These are phyloP conservation scores for Drosophila insularis DNA, from an alignment of 1,140 invertebrate genomes.

Conservation along the genomic window DNA sequence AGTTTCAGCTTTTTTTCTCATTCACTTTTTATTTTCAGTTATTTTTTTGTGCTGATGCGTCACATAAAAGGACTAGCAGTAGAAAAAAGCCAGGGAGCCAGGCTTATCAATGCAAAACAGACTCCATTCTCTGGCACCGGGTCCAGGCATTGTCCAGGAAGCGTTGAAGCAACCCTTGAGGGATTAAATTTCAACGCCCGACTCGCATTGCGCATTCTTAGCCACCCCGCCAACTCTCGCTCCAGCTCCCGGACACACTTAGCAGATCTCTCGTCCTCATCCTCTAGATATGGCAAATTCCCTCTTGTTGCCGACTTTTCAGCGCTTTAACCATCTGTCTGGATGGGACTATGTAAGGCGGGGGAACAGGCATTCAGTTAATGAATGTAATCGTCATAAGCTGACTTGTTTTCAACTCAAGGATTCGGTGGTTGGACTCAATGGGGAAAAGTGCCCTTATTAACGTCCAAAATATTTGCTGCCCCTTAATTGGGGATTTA, in stretches of 20 bases:
- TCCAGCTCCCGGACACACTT: slow-evolving; percentile 6
- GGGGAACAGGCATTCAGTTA: slow-evolving; percentile 58
- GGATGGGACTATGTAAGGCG: slow-evolving; percentile 18
- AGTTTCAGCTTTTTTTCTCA: slow-evolving; percentile 35
- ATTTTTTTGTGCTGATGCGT: slow-evolving; percentile 68
- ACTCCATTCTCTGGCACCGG: slow-evolving; percentile 27
- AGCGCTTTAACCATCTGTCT: slow-evolving; percentile 53
- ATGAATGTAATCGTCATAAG: slow-evolving; percentile 78
- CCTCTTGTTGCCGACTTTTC: slow-evolving; percentile 58
- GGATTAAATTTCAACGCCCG: slow-evolving; percentile 80
- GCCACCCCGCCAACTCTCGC: slow-evolving; percentile 12
- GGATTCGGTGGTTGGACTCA: not conserved
- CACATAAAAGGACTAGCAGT: slow-evolving; percentile 53
- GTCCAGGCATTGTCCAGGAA: slow-evolving; percentile 49
- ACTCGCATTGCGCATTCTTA: slow-evolving; percentile 72
- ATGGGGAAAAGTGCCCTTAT: slow-evolving; percentile 14
- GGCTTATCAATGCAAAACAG: slow-evolving; percentile 80
- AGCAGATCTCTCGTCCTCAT: slow-evolving; percentile 32
- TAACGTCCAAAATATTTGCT: slow-evolving; percentile 6
- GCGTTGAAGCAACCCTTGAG: slow-evolving; percentile 80
- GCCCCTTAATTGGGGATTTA: slow-evolving; percentile 2
- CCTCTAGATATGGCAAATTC: not conserved
- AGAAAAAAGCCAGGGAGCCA: slow-evolving; percentile 14
- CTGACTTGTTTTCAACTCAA: slow-evolving; percentile 48
- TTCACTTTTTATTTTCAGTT: slow-evolving; percentile 1